Percentiles rank a stretch among this genome's conserved stretches.
Conservation (phyloP, 2,888 invertebrate genomes). For the Cetonia aurata region DNA sequence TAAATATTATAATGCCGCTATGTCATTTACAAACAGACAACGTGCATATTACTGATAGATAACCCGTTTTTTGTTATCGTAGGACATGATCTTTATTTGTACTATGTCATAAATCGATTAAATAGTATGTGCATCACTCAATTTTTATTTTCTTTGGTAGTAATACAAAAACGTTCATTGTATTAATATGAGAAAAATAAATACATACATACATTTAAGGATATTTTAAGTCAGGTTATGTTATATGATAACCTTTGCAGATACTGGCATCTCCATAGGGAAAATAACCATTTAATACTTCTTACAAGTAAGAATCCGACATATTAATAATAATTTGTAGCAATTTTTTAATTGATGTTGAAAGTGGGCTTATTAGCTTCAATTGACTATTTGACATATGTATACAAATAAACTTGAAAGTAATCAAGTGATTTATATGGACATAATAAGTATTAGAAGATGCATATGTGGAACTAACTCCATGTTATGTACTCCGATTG, state of each 20-base stretch:
- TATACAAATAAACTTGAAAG: too few species aligned
- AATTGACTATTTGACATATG: neutral
- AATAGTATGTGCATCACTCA: too few species aligned
- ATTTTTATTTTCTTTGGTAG: too few species aligned
- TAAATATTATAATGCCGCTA: conserved; percentile 33
- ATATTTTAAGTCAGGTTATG: conserved; percentile 10
- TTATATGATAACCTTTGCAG: conserved; percentile 15
- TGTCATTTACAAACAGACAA: conserved; percentile 12
- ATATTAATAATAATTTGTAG: neutral
- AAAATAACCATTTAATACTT: conserved; percentile 2
- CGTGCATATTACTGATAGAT: conserved; percentile 24
- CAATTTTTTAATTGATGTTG: neutral
- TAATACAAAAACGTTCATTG: too few species aligned
- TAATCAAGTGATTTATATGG: too few species aligned
- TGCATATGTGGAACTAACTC: too few species aligned
- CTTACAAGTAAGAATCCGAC: neutral
- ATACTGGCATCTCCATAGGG: too few species aligned
- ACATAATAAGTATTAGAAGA: too few species aligned
- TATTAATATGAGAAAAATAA: too few species aligned
- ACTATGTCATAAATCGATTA: too few species aligned
- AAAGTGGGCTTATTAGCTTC: neutral
- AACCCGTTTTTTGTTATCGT: conserved; percentile 42
- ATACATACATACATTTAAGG: neutral
- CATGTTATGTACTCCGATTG: too few species aligned
- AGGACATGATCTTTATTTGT: conserved; percentile 36